Percentiles rank a stretch among this genome's conserved stretches.
Conservation (phyloP, 2,797 vertebrate species). For the Micrastur ruficollis region DNA sequence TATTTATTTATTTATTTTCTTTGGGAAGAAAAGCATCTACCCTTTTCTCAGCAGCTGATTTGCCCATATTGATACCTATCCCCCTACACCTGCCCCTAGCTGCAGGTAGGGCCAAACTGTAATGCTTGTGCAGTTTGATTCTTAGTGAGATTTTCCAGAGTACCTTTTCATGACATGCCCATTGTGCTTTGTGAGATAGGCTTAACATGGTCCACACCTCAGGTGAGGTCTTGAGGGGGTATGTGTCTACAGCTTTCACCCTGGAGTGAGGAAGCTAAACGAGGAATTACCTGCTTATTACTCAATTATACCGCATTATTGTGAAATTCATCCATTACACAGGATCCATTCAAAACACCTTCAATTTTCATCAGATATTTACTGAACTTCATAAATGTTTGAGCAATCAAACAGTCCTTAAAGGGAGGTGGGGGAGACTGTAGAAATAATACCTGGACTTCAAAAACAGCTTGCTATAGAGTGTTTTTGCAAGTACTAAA, state of each 20-base stretch:
- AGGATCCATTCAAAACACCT: background rate
- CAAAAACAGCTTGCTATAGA: background rate
- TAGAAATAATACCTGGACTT: background rate
- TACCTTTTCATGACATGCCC: background rate
- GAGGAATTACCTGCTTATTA: background rate
- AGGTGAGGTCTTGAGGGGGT: background rate
- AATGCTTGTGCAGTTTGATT: background rate
- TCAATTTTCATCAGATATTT: background rate
- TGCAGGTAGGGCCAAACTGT: background rate
- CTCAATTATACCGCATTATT: background rate
- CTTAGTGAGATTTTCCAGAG: background rate
- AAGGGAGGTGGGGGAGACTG: background rate
- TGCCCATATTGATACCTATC: rapidly evolving
- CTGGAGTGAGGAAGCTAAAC: background rate
- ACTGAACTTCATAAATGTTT: background rate
- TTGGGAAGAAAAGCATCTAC: background rate
- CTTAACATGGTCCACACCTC: background rate
- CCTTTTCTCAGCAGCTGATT: background rate
- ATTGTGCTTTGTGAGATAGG: background rate
- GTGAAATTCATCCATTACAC: background rate
- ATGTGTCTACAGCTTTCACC: background rate
- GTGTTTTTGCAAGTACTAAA: background rate
- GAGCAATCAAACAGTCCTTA: background rate
- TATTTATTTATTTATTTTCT: background rate
- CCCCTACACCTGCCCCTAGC: background rate